A percentile compares a stretch with the other conserved stretches of the same genome.
Conservation (phyloP, 2,797 vertebrate genomes). For the Zonotrichia albicollis region DNA sequence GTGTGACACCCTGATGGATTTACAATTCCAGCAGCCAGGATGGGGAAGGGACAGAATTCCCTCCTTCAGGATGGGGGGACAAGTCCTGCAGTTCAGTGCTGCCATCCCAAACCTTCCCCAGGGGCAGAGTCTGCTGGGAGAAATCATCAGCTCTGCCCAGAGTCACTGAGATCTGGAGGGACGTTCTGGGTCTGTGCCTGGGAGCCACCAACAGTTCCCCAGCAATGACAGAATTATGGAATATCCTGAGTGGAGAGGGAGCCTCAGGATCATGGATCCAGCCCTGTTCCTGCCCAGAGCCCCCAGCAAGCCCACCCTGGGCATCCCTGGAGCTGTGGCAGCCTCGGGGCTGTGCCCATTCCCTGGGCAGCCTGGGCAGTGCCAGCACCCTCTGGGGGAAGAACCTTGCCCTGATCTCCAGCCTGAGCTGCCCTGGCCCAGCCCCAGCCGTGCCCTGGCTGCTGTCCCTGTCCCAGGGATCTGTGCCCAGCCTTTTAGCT, state of each 20-base stretch:
- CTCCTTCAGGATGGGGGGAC: neutral
- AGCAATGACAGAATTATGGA: neutral
- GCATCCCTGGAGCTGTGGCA: neutral
- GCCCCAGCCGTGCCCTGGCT: fast-evolving
- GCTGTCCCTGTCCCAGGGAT: neutral
- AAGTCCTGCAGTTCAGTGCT: neutral
- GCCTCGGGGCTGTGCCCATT: neutral
- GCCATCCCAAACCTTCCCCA: neutral
- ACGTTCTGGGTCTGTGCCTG: neutral
- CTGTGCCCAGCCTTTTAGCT: neutral
- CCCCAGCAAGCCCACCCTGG: neutral
- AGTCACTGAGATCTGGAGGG: neutral
- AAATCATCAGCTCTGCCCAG: neutral
- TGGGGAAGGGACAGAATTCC: neutral
- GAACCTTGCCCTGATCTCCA: neutral
- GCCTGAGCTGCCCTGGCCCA: neutral
- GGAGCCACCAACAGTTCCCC: neutral
- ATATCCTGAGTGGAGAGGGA: neutral
- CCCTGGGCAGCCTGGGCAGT: neutral
- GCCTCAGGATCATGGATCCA: neutral
- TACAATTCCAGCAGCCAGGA: neutral
- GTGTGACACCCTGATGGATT: neutral
- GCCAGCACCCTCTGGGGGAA: neutral
- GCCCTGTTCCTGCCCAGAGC: neutral
- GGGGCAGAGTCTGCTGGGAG: neutral